These are phyloP conservation scores for Microctenopoma lineatum DNA, from an alignment of 2,797 vertebrate species.

Conservation along the genomic window DNA sequence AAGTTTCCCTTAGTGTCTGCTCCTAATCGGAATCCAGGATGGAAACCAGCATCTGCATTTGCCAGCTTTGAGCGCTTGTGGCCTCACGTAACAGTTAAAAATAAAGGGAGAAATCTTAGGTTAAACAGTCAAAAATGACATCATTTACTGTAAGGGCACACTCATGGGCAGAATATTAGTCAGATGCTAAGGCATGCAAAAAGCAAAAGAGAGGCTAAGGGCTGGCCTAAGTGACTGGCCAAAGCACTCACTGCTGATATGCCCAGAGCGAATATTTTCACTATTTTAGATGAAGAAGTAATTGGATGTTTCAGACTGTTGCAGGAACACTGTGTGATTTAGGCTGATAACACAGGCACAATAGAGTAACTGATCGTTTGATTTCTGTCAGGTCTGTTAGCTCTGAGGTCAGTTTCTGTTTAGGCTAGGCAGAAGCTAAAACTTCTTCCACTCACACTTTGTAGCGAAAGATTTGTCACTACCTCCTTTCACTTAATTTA, in stretches of 20 bases:
- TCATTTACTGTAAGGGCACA: slow-evolving; percentile 38
- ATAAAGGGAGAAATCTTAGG: slow-evolving; percentile 22
- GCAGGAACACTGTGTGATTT: neutral
- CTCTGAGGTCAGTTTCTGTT: too few species aligned
- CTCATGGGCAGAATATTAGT: slow-evolving; percentile 28
- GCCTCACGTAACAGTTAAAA: slow-evolving; percentile 25
- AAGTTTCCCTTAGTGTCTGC: slow-evolving; percentile 47
- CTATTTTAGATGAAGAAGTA: slow-evolving; percentile 21
- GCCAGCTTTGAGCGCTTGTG: slow-evolving; percentile 36
- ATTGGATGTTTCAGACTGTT: slow-evolving; percentile 21
- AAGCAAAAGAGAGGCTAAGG: neutral
- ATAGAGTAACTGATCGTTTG: neutral
- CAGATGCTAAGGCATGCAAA: slow-evolving; percentile 29
- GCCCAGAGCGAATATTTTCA: slow-evolving; percentile 11
- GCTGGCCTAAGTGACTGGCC: slow-evolving; percentile 12
- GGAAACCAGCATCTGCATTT: slow-evolving; percentile 62
- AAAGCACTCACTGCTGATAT: slow-evolving; percentile 56
- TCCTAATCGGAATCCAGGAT: slow-evolving; percentile 36
- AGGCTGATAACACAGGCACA: slow-evolving; percentile 12
- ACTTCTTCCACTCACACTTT: neutral
- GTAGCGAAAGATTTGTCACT: slow-evolving; percentile 16
- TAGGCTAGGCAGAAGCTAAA: too few species aligned
- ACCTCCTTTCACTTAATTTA: slow-evolving; percentile 12
- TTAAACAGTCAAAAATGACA: slow-evolving; percentile 29
- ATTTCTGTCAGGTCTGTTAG: neutral